phyloP scores from a whole-genome alignment of 2,888 invertebrate genomes.

The Brassicogethes aeneus region DNA sequence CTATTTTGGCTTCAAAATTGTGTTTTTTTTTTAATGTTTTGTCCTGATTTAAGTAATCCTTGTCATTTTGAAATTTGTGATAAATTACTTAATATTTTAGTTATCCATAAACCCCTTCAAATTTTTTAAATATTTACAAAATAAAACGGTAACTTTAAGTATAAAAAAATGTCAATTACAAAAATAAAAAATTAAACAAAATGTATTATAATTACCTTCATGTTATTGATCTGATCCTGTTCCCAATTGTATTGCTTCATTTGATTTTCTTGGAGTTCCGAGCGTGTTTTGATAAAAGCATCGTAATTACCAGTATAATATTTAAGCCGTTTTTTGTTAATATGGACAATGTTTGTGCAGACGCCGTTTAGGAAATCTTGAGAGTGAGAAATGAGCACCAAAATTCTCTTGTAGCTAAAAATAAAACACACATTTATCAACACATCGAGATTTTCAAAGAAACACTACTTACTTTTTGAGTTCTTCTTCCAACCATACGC shows the following conservation, averaged over 20 bases:
- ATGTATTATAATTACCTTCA: slow-evolving; percentile 93
- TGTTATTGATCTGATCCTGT: slow-evolving; percentile 97
- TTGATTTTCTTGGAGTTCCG: slow-evolving; percentile 95
- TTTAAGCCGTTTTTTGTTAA: slow-evolving; percentile 86
- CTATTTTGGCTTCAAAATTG: too few species aligned
- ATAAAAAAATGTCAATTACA: too few species aligned
- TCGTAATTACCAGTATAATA: slow-evolving; percentile 95
- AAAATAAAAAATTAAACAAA: too few species aligned
- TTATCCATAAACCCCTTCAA: not conserved
- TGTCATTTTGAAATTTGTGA: too few species aligned
- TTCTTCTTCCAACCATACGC: slow-evolving; percentile 99
- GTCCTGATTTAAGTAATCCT: too few species aligned
- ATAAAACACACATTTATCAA: slow-evolving; percentile 2
- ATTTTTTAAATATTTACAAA: too few species aligned
- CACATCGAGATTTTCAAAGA: too few species aligned
- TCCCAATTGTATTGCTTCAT: slow-evolving; percentile 99
- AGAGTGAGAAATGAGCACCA: slow-evolving; percentile 97
- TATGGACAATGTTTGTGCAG: slow-evolving; percentile 92
- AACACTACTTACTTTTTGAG: slow-evolving; percentile 69
- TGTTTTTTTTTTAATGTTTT: too few species aligned
- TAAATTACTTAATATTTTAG: too few species aligned
- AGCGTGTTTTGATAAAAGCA: slow-evolving; percentile 85
- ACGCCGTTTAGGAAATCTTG: slow-evolving; percentile 99
- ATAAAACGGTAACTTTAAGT: too few species aligned
- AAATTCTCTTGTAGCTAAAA: slow-evolving; percentile 82